Base-by-base conservation (phyloP, 1,140 invertebrate species). In the Holotrichia oblita region DNA sequence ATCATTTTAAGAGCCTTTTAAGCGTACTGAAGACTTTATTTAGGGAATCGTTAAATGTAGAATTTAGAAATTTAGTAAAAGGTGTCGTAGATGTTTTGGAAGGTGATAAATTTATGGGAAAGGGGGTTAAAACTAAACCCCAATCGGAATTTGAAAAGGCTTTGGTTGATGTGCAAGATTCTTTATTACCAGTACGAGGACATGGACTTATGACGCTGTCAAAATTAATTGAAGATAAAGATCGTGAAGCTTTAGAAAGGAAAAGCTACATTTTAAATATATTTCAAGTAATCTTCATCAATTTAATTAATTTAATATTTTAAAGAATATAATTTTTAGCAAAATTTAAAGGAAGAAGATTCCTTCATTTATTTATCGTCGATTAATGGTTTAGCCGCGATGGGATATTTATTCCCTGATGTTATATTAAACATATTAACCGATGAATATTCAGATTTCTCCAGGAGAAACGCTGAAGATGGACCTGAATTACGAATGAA, bases 321-420 rank as follows among this genome's bases (percentile, higher is more conserved):
- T n/a, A n/a, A n/a, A n/a, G 3, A 17, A 69, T 27, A 10, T 22
- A 69, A 12, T 22, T 81, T 84, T 74, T 78, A 93, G 92, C 91
- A 93, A 86, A 93, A 93, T 88, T 85, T 97, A 0, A 92, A 91
- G 83, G 89, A 96, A 83, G 86, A 92, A 40, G 96, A 98, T 86
- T 95, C 95, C 0, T 97, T 95, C 85, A 88, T 97, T 74, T 97
- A 97, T 87, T 86, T 97, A 72, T 88, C 91, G 64, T 92, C 95
- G 10, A 92, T 97, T 20, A 93, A 94, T 83, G 94, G 93, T 14
- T 86, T 97, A 69, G 91, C 93, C 40, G 86, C 91, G 17, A 85
- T 97, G 59, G 91, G 90, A 48, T 87, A 89, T 76, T 85, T 88
- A 69, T 92, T 90, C 83, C 91, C 94, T 7, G 90, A 94, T 81